A percentile compares a stretch with the other conserved stretches of the same genome.
These are phyloP conservation scores for Pangasius macronema DNA, from an alignment of 2,797 vertebrate species.

Conservation along the genomic window DNA sequence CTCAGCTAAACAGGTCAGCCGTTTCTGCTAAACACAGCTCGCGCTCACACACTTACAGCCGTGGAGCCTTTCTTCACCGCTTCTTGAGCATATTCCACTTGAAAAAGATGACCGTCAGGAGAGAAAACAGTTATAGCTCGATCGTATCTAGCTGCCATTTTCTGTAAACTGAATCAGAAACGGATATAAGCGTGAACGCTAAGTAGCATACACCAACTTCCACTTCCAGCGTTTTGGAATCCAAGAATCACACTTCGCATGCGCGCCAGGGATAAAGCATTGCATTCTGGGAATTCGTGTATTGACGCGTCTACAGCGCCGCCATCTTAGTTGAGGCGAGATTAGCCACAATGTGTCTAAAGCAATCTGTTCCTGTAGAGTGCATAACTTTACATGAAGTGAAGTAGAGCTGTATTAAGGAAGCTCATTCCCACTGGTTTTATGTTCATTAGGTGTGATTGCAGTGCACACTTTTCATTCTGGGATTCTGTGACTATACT, in stretches of 20 bases:
- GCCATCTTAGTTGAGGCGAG: neutral
- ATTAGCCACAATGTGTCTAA: conserved; percentile 2
- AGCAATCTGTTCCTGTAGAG: conserved; percentile 40
- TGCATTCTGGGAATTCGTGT: conserved; percentile 25
- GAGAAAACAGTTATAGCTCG: conserved; percentile 89
- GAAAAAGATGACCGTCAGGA: conserved; percentile 87
- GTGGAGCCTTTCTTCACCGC: conserved; percentile 90
- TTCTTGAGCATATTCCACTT: conserved; percentile 90
- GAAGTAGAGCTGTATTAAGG: conserved; percentile 1
- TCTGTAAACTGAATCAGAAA: conserved; percentile 31
- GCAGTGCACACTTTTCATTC: conserved; percentile 11
- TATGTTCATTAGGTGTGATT: conserved; percentile 21
- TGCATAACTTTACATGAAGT: conserved; percentile 33
- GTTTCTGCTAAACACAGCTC: neutral
- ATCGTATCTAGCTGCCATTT: conserved; percentile 86
- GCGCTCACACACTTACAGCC: conserved; percentile 72
- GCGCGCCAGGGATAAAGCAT: neutral
- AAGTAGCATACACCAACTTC: conserved; percentile 22
- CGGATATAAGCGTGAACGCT: neutral
- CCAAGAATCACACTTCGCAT: conserved; percentile 22
- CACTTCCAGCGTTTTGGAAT: neutral
- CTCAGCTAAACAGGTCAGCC: too few relatives aligned
- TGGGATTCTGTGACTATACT: neutral
- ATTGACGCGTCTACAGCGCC: neutral
- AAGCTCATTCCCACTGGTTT: neutral